These are phyloP conservation scores for Dinoponera quadriceps DNA, from an alignment of 1,140 invertebrate species.

Conservation along the genomic window DNA sequence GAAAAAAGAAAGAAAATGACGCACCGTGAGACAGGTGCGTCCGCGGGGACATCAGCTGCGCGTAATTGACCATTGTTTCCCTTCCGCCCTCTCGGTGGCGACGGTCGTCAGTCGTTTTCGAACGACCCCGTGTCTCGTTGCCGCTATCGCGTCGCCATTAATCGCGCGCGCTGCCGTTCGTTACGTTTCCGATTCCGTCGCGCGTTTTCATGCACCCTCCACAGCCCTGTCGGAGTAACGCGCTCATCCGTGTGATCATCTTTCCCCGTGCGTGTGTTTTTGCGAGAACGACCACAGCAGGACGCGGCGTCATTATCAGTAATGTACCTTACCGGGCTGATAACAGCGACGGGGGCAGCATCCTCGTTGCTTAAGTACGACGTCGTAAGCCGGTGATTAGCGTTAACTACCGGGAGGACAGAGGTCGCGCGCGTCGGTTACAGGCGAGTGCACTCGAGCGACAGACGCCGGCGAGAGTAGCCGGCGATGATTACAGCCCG, in stretches of 20 bases:
- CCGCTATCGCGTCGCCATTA: conserved; percentile 21
- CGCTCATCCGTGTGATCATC: no score
- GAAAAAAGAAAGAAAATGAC: conserved; percentile 51
- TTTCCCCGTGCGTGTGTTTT: conserved; percentile 10
- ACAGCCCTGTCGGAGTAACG: no score
- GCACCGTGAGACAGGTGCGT: conserved; percentile 20
- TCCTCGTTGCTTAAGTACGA: background rate
- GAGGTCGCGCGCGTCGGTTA: background rate
- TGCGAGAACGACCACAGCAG: conserved; percentile 10
- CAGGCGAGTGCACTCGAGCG: conserved; percentile 34
- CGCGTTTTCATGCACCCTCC: background rate
- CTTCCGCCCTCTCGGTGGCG: conserved; percentile 29
- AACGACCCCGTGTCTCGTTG: conserved; percentile 35
- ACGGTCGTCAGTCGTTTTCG: conserved; percentile 42
- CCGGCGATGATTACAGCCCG: background rate
- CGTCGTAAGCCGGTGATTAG: background rate
- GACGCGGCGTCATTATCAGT: background rate
- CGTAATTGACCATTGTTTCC: conserved; percentile 31
- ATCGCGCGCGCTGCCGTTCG: conserved; percentile 19
- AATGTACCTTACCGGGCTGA: no score
- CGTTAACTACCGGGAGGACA: background rate
- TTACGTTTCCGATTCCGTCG: conserved; percentile 25
- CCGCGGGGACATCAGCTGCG: conserved; percentile 49
- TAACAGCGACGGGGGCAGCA: background rate
- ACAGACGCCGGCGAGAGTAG: conserved; percentile 24